These are phyloP conservation scores for Siphamia tubifer DNA, from an alignment of 2,113 vertebrate species.

Conservation along the genomic window DNA sequence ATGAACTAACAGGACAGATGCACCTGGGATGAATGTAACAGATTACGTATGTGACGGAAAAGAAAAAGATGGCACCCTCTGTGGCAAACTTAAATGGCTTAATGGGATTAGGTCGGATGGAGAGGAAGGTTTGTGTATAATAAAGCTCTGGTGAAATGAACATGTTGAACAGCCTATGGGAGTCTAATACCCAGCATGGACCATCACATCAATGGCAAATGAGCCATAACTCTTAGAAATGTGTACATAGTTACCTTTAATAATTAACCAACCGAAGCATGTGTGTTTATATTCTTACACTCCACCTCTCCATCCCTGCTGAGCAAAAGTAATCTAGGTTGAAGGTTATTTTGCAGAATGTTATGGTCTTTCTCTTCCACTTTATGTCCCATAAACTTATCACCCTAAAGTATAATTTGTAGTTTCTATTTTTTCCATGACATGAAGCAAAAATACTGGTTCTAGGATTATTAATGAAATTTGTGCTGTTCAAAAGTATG, in stretches of 20 bases:
- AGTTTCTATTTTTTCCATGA: not conserved
- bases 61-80: not conserved
- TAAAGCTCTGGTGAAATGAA: constrained; percentile 3
- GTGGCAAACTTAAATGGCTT: not conserved
- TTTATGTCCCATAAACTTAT: not conserved
- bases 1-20: not conserved
- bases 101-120: not conserved
- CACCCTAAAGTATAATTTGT: not conserved
- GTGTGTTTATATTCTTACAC: not conserved
- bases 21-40: not conserved
- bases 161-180: not conserved
- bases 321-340: not conserved
- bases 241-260: constrained; percentile 10
- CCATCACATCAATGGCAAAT: not conserved
- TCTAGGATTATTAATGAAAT: too few relatives aligned
- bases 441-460: too few relatives aligned
- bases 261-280: not conserved
- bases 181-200: not conserved
- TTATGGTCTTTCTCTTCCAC: not conserved
- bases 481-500: too few relatives aligned
- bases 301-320: not conserved
- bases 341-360: not conserved
- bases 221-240: not conserved
- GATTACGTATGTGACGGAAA: not conserved
- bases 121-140: constrained; percentile 13